Percentiles rank a stretch among this genome's conserved stretches.
These are phyloP conservation scores for Gymnoscopelus microlampas DNA, from an alignment of 2,797 vertebrate species.

Conservation along the genomic window DNA sequence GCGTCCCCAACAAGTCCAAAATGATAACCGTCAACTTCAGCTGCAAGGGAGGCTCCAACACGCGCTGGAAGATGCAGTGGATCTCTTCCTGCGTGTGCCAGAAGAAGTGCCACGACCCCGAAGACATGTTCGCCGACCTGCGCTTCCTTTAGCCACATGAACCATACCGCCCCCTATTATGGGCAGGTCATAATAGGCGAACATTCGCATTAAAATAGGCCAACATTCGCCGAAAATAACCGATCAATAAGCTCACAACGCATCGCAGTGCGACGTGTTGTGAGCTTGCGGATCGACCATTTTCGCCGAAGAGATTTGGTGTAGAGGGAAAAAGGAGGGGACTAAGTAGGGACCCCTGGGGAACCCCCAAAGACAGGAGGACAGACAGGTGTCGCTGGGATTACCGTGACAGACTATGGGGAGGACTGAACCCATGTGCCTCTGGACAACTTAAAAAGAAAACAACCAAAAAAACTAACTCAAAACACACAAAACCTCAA, in stretches of 20 bases:
- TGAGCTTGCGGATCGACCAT: no score
- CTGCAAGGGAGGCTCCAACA: conserved; percentile 84
- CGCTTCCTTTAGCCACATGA: conserved; percentile 77
- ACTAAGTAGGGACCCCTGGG: no score
- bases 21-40: conserved; percentile 89
- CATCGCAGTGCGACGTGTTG: no score
- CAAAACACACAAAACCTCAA: conserved; percentile 27
- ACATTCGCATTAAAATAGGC: no score
- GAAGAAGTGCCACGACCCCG: conserved; percentile 85
- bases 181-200: no score
- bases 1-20: conserved; percentile 89
- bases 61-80: conserved; percentile 96
- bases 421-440: conserved; percentile 18
- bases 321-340: no score
- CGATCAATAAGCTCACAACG: no score
- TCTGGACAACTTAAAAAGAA: conserved; percentile 7
- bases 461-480: conserved; percentile 10
- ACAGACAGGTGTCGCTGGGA: background rate
- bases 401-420: conserved; percentile 5
- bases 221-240: no score
- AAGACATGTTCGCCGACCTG: conserved; percentile 91
- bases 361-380: conserved; percentile 11
- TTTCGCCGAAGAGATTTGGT: no score
- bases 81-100: conserved; percentile 94
- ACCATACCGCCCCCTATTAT: no score